These are phyloP conservation scores for Drosophila borealis DNA, from an alignment of 2,888 invertebrate species.

Conservation along the genomic window DNA sequence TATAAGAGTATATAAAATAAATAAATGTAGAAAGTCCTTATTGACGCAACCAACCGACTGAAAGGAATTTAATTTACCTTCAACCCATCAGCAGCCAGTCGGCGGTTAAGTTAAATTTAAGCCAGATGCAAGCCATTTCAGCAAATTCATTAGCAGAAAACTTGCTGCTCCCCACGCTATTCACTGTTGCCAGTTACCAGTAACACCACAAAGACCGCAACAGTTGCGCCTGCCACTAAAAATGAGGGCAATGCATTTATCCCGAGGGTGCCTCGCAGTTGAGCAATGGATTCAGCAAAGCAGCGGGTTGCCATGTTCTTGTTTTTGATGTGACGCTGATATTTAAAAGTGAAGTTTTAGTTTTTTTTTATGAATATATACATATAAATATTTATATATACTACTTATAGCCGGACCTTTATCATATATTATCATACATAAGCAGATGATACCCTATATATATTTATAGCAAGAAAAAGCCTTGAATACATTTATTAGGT, in stretches of 20 bases:
- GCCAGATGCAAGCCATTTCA: conserved; percentile 35
- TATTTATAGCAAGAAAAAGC: neutral
- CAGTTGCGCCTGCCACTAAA: conserved; percentile 62
- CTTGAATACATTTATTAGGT: too few relatives aligned
- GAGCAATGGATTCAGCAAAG: conserved; percentile 26
- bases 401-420: too few relatives aligned
- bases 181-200: conserved; percentile 10
- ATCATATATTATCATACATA: neutral
- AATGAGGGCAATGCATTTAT: conserved; percentile 76
- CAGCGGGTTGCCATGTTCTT: conserved; percentile 58
- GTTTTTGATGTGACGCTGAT: conserved; percentile 77
- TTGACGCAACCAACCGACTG: conserved; percentile 1
- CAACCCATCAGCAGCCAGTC: neutral
- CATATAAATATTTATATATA: neutral
- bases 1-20: conserved; percentile 39
- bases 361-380: conserved; percentile 44
- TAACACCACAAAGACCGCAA: conserved; percentile 41
- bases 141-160: conserved; percentile 61
- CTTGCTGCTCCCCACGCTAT: conserved; percentile 8
- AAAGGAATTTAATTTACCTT: conserved; percentile 8
- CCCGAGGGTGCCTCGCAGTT: conserved; percentile 56
- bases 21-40: conserved; percentile 39
- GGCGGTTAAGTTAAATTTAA: conserved; percentile 40
- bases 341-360: conserved; percentile 73
- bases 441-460: neutral